Evolutionary conservation across 2,113 vertebrate genomes (phyloP), one percentile per base, ranked within the genome.

Genomic region (Paramormyrops kingsleyae): DNA sequence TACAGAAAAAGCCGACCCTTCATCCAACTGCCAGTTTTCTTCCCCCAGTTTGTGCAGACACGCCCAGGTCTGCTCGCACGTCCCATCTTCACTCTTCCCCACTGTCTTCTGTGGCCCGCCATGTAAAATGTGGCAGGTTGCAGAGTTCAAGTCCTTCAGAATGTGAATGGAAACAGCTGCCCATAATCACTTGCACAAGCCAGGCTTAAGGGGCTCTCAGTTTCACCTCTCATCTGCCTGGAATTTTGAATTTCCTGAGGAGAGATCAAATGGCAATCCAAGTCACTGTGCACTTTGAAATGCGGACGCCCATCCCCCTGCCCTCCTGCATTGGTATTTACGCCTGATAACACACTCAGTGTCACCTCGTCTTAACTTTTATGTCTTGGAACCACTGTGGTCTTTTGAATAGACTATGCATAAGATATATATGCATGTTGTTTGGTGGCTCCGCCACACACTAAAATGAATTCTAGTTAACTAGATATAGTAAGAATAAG

Each of bases 111-210:
- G 90, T n/a, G 95, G 93, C 84, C 87, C 93, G 91, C 90, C 88
- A 86, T 90, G 89, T 94, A 96, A 96, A 96, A 96, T 95, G 93
- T 92, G 91, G 92, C 94, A 95, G 94, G 95, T 96, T 97, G 95
- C 92, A 94, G 94, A 97, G 95, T 96, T 97, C 95, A 96, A 96
- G 96, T 95, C 93, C 93, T 95, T 89, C 91, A 91, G 95, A 96
- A 96, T 93, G 95, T 96, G 96, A 97, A 97, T 96, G 94, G 90
- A 97, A 97, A 97, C 96, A 97, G 95, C 97, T 97, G 94, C 91
- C 92, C 91, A 91, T 97, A 97, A 97, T 96, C 95, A 96, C 93
- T 94, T 95, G 92, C 95, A 96, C 94, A 96, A 96, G 95, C 92
- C 94, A 95, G 89, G 93, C 91, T 93, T 96, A 94, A 92, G 95